Evolutionary conservation across 1,140 invertebrate genomes (phyloP), one percentile per base, ranked within the genome.

Genomic region (Brachionus rubens): DNA sequence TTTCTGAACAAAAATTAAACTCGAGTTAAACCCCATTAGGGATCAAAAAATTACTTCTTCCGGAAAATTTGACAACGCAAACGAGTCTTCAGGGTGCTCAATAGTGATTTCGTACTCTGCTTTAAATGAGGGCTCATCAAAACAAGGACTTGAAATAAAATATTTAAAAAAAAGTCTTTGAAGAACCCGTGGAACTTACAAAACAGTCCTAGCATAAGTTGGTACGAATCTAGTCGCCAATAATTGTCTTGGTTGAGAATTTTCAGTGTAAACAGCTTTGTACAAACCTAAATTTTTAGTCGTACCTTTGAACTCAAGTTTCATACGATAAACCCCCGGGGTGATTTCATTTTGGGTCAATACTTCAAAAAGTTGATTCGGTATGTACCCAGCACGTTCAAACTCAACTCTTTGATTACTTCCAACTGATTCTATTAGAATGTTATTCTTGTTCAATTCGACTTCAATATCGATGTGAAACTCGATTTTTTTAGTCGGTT

Each of bases 1-100:
- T 10, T 24, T 52, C 46, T 48, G 41, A 16, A 2, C 2, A 46
- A 41, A 19, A 41, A 14, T 26, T 97, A 24, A 65, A 65, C 0
- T 21, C 43, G 41, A 0, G 7, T 28, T 0, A 26, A 2, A 5
- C 5, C 4, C 10, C 3, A n/a, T n/a, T 36, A 28, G 7, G 24
- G 4, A 10, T n/a, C 14, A 0, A 28, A 30, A 21, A 2, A 0
- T 16, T 30, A 36, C 43, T 70, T 48, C 24, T n/a, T n/a, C 14
- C 2, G 65, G 65, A 33, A 70, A 70, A 47, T 75, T 75, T 46
- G 72, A 36, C 14, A 75, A 28, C 24, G 72, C 72, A 19, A 75
- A 40, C 10, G 72, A 41, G 4, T 30, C 2, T 5, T 40, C 50
- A 10, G 72, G 72, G 30, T 75, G 72, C n/a, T 54, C 72, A 16